Evolutionary conservation across 2,113 vertebrate species (phyloP), one percentile per base, ranked within the genome.

Genomic region (Otis tarda): DNA sequence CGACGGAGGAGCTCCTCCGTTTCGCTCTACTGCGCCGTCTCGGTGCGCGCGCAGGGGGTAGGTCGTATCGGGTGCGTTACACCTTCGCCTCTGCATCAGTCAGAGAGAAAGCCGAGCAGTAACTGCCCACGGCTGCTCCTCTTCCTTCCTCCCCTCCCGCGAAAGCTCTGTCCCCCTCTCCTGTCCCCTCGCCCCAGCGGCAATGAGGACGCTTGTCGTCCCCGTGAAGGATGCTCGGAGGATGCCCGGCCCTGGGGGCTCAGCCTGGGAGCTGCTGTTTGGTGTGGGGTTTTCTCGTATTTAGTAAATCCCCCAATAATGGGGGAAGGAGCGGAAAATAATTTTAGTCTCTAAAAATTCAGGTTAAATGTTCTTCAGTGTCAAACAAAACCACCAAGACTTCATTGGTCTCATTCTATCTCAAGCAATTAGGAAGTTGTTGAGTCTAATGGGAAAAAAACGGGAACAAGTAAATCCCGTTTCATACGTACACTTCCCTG

Each of bases 401-500:
- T 59, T 64, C 27, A 14, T 27, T 45, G 56, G 45, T 63, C 11
- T 89, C 41, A 2, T 63, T 74, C 21, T 82, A 22, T 50, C 65
- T 47, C 55, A 64, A 64, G 61, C 60, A 91, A 83, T 74, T 86
- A 86, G 60, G 71, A 77, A 91, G 69, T 68, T 59, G 59, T 73
- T 57, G 55, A 82, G 13, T 82, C 43, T 79, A 73, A 88, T 67
- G 63, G 63, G 63, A 56, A 73, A 75, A 75, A 85, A 65, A 45
- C 8, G 33, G 55, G 75, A 94, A 76, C 74, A 45, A 84, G 23
- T 84, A 37, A 49, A 59, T 2, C 15, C 21, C 16, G 0, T 23
- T 39, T 24, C 2, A 0, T 2, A 14, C 4, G 5, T 50, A 23
- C 9, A 4, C 15, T 60, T 33, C 45, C 1, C 0, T 27, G 64